Evolutionary conservation across 2,113 vertebrate genomes (phyloP).

Genomic region (Tor tambroides): DNA sequence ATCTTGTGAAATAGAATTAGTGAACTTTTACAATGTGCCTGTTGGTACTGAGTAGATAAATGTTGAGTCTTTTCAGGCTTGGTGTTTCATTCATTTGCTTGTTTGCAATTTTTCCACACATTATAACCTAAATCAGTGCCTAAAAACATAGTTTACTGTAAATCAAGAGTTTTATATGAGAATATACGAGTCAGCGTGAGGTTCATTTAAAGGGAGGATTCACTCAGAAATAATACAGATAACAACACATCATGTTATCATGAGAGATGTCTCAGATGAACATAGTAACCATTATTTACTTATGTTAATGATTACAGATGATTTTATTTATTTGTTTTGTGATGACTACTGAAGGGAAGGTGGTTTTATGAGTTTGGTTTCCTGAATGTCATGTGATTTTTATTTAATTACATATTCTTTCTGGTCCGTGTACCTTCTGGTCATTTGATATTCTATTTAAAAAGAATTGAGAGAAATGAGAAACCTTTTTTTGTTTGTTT

Average conservation of each 20-base stretch:
- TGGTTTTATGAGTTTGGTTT: not conserved
- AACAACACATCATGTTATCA: not conserved
- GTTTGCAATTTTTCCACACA: not conserved
- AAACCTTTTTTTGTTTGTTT: too few relatives aligned
- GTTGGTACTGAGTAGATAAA: too few relatives aligned
- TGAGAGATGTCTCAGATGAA: not conserved
- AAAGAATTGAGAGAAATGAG: too few relatives aligned
- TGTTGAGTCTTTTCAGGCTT: too few relatives aligned
- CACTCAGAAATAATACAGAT: not conserved
- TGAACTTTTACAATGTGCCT: slow-evolving; percentile 7
- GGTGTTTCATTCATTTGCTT: not conserved
- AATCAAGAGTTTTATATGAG: not conserved
- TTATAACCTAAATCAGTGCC: not conserved
- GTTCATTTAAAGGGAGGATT: not conserved
- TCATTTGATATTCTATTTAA: too few relatives aligned
- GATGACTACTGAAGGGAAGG: not conserved
- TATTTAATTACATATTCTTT: not conserved
- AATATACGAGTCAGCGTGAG: not conserved
- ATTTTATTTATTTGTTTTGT: too few relatives aligned
- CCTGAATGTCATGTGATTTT: not conserved
- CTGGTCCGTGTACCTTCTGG: too few relatives aligned
- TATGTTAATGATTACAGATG: not conserved
- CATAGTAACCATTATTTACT: not conserved
- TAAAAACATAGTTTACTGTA: not conserved
- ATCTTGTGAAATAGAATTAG: too few relatives aligned